These are phyloP conservation scores for Tetramorium alpestre DNA, from an alignment of 1,140 invertebrate genomes.

Conservation along the genomic window DNA sequence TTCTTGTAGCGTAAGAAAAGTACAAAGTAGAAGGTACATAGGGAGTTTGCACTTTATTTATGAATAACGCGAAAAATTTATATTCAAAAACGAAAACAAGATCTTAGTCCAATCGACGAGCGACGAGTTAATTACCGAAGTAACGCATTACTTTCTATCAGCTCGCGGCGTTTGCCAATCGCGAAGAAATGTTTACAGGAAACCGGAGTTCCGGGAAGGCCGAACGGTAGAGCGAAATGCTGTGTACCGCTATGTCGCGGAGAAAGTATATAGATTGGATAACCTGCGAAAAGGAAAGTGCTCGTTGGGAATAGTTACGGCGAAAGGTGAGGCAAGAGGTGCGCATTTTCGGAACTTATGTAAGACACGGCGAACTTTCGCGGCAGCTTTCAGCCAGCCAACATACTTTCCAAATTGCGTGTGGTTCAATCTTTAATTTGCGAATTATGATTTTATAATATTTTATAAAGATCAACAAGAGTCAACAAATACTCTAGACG, in stretches of 20 bases:
- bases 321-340: slow-evolving; percentile 44
- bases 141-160: slow-evolving; percentile 3
- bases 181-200: neutral
- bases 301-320: slow-evolving; percentile 62
- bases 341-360: slow-evolving; percentile 73
- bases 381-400: neutral
- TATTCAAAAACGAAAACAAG: neutral
- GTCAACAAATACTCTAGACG: neutral
- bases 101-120: neutral
- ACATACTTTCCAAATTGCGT: slow-evolving; percentile 12
- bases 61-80: slow-evolving; percentile 9
- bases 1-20: neutral
- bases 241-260: slow-evolving; percentile 30
- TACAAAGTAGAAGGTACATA: neutral
- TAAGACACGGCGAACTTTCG: slow-evolving; percentile 67
- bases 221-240: neutral
- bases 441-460: neutral
- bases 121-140: neutral
- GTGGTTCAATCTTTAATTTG: neutral
- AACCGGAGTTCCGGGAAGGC: neutral
- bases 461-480: neutral
- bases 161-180: neutral
- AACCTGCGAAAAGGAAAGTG: slow-evolving; percentile 82
- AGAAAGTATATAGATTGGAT: slow-evolving; percentile 81
- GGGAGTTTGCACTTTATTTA: neutral